Percentiles rank a stretch among this genome's conserved stretches.
Conservation (phyloP, 2,113 vertebrate species). For the Phrynocephalus versicolor region DNA sequence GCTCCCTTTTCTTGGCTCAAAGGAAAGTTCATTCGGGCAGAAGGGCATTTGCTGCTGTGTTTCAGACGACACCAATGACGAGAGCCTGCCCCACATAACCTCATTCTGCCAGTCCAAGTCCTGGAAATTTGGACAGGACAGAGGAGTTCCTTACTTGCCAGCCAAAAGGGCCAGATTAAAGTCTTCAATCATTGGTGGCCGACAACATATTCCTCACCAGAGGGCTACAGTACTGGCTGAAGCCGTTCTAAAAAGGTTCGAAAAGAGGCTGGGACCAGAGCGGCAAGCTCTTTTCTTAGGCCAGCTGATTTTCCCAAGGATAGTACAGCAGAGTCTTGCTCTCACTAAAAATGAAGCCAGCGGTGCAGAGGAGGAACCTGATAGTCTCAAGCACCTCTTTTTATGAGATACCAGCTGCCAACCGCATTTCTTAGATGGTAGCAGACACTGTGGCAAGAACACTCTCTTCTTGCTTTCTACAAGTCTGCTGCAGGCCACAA, state of each 20-base stretch:
- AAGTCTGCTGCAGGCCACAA: not conserved
- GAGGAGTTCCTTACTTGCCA: not conserved
- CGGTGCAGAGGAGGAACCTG: accelerated
- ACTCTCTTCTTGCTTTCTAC: not conserved
- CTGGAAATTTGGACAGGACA: not conserved
- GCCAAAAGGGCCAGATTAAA: not conserved
- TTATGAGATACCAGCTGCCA: not conserved
- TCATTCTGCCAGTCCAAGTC: not conserved
- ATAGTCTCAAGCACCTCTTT: accelerated
- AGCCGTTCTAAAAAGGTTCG: not conserved
- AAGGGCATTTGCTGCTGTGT: not conserved
- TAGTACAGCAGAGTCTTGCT: not conserved
- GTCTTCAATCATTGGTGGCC: not conserved
- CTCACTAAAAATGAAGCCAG: not conserved
- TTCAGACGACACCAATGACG: not conserved
- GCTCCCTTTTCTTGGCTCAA: too few species aligned
- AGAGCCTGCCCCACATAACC: not conserved
- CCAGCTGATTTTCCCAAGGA: not conserved
- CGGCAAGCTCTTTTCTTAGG: not conserved
- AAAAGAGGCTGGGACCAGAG: not conserved
- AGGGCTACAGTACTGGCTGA: not conserved
- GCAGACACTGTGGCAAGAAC: not conserved
- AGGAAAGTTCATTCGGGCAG: too few species aligned
- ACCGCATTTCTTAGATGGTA: not conserved
- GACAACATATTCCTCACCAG: not conserved